A percentile compares a stretch with the other conserved stretches of the same genome.
Evolutionary conservation across 2,113 vertebrate species (phyloP).

Genomic region (Ginglymostoma cirratum): DNA sequence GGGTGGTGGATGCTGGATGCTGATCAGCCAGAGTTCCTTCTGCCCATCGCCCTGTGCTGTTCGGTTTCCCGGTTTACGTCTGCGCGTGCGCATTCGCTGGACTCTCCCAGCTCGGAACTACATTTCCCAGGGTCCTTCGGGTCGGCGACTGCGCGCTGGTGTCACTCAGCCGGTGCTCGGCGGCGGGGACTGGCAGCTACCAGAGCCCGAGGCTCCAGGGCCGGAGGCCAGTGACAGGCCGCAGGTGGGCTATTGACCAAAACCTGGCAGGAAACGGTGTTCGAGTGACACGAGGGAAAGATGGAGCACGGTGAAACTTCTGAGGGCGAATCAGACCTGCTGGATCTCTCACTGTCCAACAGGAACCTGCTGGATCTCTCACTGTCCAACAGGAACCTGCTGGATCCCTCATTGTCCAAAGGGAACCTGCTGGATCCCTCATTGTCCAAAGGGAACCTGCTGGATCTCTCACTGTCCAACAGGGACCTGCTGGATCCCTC

Average conservation of each 20-base stretch:
- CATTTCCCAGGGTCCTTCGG: background rate
- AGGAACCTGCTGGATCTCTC: background rate
- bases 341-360: background rate
- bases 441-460: too few relatives aligned
- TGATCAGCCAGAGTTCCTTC: background rate
- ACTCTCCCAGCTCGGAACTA: background rate
- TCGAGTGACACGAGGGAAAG: background rate
- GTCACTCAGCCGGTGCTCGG: background rate
- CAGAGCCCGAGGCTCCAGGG: background rate
- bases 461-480: too few relatives aligned
- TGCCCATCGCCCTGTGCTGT: too few relatives aligned
- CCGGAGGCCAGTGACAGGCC: background rate
- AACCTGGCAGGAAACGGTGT: background rate
- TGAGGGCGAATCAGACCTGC: too few relatives aligned
- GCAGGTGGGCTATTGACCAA: background rate
- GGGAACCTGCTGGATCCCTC: too few relatives aligned
- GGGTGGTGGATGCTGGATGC: background rate
- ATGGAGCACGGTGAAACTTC: background rate
- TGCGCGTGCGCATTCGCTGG: background rate
- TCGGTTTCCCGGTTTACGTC: too few relatives aligned
- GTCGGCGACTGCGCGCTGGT: background rate
- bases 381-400: background rate
- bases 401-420: too few relatives aligned
- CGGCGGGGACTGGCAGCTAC: background rate
- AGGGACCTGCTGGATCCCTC: too few relatives aligned